These are phyloP conservation scores for Sternotherus odoratus DNA, from an alignment of 2,797 vertebrate genomes.

Conservation along the genomic window DNA sequence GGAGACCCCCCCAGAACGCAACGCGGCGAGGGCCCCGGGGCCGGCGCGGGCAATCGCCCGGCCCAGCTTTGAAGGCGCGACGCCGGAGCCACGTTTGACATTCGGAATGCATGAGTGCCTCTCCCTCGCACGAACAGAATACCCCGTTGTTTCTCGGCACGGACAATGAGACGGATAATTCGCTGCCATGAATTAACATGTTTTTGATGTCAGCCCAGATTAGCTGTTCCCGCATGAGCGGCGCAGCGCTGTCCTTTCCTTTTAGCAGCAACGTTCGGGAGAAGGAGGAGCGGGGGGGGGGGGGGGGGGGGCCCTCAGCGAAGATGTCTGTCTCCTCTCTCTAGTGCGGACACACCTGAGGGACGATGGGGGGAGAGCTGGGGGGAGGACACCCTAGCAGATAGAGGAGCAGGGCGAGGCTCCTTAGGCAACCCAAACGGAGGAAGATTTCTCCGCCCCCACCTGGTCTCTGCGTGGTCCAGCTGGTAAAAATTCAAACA, in stretches of 20 bases:
- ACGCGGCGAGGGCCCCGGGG: too few relatives aligned
- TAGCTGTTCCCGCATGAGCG: neutral
- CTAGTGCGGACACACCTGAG: neutral
- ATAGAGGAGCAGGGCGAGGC: neutral
- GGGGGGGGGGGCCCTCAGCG: too few relatives aligned
- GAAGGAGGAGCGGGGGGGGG: neutral
- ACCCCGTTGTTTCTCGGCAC: neutral
- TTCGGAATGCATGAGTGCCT: neutral
- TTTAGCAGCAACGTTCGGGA: neutral
- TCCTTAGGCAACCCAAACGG: neutral
- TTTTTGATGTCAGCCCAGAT: neutral
- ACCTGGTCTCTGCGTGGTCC: neutral
- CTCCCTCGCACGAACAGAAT: neutral
- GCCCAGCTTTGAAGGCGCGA: neutral
- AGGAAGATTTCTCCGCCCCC: neutral
- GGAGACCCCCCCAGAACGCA: fast-evolving
- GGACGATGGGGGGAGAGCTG: neutral
- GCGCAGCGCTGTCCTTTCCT: neutral
- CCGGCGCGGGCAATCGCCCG: fast-evolving
- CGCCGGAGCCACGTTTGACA: neutral
- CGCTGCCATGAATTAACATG: neutral
- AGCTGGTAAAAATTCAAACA: neutral
- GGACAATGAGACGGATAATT: neutral
- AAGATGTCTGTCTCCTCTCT: neutral
- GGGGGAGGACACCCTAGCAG: neutral